Evolutionary conservation across 2,113 vertebrate genomes (phyloP), one percentile per base, ranked within the genome.

Genomic region (Spea bombifrons): DNA sequence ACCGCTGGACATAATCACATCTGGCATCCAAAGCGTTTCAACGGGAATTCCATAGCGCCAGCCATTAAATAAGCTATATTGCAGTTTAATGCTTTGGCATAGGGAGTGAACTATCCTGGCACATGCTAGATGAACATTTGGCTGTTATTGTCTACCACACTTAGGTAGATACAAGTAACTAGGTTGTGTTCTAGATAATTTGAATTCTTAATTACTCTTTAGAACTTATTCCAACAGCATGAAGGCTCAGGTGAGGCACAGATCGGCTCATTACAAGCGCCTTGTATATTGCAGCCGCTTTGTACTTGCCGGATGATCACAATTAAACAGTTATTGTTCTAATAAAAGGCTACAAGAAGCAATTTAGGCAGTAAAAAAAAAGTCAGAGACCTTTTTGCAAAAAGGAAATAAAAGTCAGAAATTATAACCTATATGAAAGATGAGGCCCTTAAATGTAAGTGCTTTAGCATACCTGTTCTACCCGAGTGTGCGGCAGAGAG

Each of bases 61-160:
- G 78, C 71, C 66, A 68, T 68, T 74, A 80, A 30, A 61, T 46
- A 64, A 61, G 64, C 70, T 68, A 68, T 50, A 80, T 17, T 67
- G 70, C 78, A 2, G 64, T 67, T 59, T 74, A 74, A 74, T 68
- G 47, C 73, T 74, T 74, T 80, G 78, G 78, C 78, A 80, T n/a
- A 43, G 15, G 63, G 64, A 74, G 73, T 64, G 68, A 74, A 80
- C 70, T 79, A 79, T 79, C 44, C 70, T 73, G 70, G 70, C 77
- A 79, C 48, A 79, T 79, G 63, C 70, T 13, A 63, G 70, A 55
- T 66, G 78, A 74, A 74, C 71, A 67, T 61, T 79, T 79, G 70
- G 77, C 77, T 73, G 45, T 70, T 17, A 30, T 73, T 79, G 66
- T 79, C 49, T 73, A 5, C 63, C 67, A 43, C 70, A 79, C 70